These are phyloP conservation scores for Macrostomum lignano DNA, from an alignment of 1,140 invertebrate species.

Conservation along the genomic window DNA sequence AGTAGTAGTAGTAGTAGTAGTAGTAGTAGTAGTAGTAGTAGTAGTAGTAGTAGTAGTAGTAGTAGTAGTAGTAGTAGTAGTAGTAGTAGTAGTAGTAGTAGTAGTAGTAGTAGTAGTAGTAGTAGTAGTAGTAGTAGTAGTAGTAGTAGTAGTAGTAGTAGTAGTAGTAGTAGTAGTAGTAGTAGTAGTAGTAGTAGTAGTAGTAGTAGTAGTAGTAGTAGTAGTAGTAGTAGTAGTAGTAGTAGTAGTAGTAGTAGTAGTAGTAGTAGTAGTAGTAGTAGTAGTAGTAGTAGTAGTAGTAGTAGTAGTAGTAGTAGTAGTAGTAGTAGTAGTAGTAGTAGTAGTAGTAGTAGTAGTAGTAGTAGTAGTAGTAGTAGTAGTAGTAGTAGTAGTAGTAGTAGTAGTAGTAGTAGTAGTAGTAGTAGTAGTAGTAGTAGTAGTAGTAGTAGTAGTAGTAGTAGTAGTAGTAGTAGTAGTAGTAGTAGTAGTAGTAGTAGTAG, in stretches of 20 bases:
- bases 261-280: neutral
- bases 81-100: no score
- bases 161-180: no score
- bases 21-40: no score
- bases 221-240: constrained; percentile 3
- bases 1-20: no score
- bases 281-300: neutral
- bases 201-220: neutral
- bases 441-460: neutral
- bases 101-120: no score
- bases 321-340: neutral
- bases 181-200: constrained; percentile 3
- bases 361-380: constrained; percentile 7
- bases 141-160: no score
- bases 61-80: no score
- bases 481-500: constrained; percentile 5
- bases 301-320: neutral
- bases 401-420: constrained; percentile 6
- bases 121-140: no score
- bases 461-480: constrained; percentile 2
- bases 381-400: neutral
- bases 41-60: no score
- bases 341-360: constrained; percentile 5
- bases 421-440: constrained; percentile 2
- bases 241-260: constrained; percentile 1